These are phyloP conservation scores for Nyctibius grandis DNA, from an alignment of 2,797 vertebrate genomes.

Conservation along the genomic window DNA sequence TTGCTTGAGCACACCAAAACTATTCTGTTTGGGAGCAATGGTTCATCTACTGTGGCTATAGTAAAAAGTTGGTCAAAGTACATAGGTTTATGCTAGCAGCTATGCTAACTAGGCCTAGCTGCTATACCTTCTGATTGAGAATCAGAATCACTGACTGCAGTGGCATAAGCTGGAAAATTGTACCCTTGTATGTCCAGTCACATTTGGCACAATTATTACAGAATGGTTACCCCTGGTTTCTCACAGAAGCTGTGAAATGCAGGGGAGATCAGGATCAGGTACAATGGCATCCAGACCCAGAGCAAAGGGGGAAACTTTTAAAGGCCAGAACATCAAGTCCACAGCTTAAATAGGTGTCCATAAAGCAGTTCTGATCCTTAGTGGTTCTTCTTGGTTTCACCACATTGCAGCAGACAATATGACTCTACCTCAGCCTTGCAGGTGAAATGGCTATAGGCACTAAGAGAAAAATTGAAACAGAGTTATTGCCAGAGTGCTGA, in stretches of 20 bases:
- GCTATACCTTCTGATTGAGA: not conserved
- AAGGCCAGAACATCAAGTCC: not conserved
- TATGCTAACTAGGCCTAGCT: not conserved
- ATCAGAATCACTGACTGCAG: not conserved
- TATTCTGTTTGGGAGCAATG: not conserved
- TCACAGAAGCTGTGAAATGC: not conserved
- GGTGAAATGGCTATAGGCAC: not conserved
- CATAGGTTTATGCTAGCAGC: not conserved
- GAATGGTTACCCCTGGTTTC: accelerated
- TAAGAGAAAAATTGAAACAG: not conserved
- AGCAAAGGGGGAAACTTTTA: not conserved
- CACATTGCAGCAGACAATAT: not conserved
- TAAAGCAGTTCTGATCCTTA: not conserved
- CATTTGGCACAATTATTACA: not conserved
- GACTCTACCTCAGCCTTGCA: not conserved
- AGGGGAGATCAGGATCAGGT: not conserved
- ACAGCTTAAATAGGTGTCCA: not conserved
- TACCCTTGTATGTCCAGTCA: not conserved
- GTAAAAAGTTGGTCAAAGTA: not conserved
- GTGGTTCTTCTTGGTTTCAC: not conserved
- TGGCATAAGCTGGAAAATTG: not conserved
- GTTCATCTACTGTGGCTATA: not conserved
- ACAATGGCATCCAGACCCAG: not conserved
- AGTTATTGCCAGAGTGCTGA: not conserved
- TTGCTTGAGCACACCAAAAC: not conserved